phyloP scores from a whole-genome alignment of 1,140 invertebrate genomes.

The Camponotus pennsylvanicus region DNA sequence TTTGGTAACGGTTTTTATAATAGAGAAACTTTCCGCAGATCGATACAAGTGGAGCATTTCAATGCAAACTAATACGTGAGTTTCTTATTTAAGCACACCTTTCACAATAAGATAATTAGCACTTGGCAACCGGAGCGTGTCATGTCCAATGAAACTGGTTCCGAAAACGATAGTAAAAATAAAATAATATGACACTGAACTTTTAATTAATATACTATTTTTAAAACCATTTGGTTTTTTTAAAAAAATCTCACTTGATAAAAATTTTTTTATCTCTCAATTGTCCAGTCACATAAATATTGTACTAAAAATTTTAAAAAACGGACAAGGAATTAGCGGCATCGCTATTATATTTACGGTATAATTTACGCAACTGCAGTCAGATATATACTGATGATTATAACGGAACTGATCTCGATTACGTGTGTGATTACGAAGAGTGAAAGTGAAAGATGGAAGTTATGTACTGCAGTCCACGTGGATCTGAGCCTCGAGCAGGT shows the following conservation, averaged over 20 bases:
- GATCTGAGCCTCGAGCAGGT: slow-evolving; percentile 46
- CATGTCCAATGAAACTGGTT: background rate
- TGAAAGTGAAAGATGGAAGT: slow-evolving; percentile 76
- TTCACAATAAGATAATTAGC: background rate
- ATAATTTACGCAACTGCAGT: background rate
- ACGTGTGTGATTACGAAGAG: slow-evolving; percentile 64
- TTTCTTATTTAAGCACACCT: background rate
- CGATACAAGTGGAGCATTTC: background rate
- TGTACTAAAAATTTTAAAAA: background rate
- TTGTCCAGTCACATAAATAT: background rate
- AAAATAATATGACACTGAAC: background rate
- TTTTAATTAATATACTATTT: background rate
- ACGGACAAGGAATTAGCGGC: too few relatives aligned
- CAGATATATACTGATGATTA: background rate
- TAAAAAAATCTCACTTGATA: background rate
- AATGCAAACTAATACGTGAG: background rate
- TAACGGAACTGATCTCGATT: slow-evolving; percentile 35
- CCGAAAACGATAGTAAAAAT: background rate
- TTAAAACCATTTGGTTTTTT: background rate
- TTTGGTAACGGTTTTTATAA: background rate
- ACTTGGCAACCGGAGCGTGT: slow-evolving; percentile 12
- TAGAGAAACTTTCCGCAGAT: background rate
- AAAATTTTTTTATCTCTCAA: background rate
- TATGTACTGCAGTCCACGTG: slow-evolving; percentile 70
- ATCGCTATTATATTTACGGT: too few relatives aligned